A percentile compares a stretch with the other conserved stretches of the same genome.
phyloP scores from a whole-genome alignment of 2,888 invertebrate species.

The Dorcus hopei region DNA sequence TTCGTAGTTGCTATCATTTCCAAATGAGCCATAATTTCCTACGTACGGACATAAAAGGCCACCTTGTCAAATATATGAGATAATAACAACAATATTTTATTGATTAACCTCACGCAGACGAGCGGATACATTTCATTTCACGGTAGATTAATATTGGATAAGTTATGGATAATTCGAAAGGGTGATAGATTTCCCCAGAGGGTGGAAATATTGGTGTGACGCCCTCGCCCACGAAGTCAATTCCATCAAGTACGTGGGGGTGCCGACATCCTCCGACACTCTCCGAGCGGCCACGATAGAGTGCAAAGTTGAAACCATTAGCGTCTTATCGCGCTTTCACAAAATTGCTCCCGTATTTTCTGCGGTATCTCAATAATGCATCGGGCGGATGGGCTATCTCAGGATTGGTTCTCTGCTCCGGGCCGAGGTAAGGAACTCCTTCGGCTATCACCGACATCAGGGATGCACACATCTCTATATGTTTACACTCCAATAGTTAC shows the following conservation, averaged over 20 bases:
- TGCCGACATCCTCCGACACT: slow-evolving; percentile 27
- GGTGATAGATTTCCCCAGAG: slow-evolving; percentile 51
- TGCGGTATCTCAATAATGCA: slow-evolving; percentile 50
- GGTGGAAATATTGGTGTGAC: slow-evolving; percentile 28
- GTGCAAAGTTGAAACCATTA: slow-evolving; percentile 60
- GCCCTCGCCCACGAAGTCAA: slow-evolving; percentile 29
- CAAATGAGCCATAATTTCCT: slow-evolving; percentile 1
- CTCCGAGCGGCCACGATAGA: slow-evolving; percentile 48
- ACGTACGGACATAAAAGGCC: neutral
- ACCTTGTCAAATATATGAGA: slow-evolving; percentile 1
- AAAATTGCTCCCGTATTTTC: slow-evolving; percentile 54
- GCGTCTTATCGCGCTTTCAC: slow-evolving; percentile 53
- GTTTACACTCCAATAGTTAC: too few species aligned
- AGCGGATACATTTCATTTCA: slow-evolving; percentile 49
- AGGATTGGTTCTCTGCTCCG: neutral
- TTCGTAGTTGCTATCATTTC: too few species aligned
- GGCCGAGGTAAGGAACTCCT: neutral
- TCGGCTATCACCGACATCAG: neutral
- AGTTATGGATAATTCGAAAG: slow-evolving; percentile 52
- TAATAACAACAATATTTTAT: slow-evolving; percentile 25
- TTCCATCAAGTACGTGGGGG: slow-evolving; percentile 33
- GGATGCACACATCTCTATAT: neutral
- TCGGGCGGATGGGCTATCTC: slow-evolving; percentile 34
- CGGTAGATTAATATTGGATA: slow-evolving; percentile 53
- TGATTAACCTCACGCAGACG: slow-evolving; percentile 36